Evolutionary conservation across 37 sponge, comb jelly and placozoan genomes (phyloP).

Genomic region (Eunapius fragilis): DNA sequence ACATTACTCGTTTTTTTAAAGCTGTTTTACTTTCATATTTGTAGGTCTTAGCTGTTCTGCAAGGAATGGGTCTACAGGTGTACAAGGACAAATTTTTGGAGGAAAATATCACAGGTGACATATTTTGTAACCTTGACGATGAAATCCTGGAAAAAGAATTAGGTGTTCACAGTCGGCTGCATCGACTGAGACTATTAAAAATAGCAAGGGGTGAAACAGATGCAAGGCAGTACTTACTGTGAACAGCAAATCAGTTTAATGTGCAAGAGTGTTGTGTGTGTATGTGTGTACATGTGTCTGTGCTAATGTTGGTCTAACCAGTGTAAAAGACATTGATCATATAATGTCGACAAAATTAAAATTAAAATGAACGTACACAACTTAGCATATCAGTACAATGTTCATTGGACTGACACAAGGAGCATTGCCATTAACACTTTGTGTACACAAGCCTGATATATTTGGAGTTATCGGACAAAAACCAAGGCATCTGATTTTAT

Average conservation of each 20-base stretch:
- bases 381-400: too few species aligned
- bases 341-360: too few species aligned
- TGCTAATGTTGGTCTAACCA: too few species aligned
- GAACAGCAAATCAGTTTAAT: neutral
- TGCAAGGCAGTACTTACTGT: neutral
- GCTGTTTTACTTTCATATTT: neutral
- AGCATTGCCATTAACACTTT: too few species aligned
- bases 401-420: too few species aligned
- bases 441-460: too few species aligned
- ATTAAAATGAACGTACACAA: too few species aligned
- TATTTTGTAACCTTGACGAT: neutral
- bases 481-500: too few species aligned
- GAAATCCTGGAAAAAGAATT: neutral
- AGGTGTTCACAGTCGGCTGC: neutral
- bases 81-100: neutral
- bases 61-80: neutral
- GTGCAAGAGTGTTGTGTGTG: too few species aligned
- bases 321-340: too few species aligned
- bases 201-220: neutral
- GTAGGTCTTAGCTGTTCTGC: neutral
- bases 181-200: neutral
- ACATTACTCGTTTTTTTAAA: neutral
- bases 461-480: too few species aligned
- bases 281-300: too few species aligned
- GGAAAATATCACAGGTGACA: neutral